Evolutionary conservation across 2,113 vertebrate species (phyloP), one percentile per base, ranked within the genome.

Genomic region (Neolamprologus caudopunctatus): DNA sequence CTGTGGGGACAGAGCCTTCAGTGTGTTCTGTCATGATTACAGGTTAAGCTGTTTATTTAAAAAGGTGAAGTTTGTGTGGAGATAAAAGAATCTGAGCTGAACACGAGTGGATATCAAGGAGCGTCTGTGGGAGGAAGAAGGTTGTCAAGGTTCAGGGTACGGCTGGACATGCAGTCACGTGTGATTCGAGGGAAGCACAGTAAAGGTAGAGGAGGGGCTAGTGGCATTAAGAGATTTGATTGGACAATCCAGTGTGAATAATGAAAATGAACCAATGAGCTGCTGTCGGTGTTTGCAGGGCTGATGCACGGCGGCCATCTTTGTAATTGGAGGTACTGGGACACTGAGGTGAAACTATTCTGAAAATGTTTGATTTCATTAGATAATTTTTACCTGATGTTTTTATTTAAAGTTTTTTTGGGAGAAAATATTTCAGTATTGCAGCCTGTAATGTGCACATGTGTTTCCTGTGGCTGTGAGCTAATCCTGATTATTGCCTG

Each of bases 51-150:
- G 58, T 63, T 63, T 63, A 11, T 33, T 19, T 33, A 33, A 1
- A 63, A 7, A 63, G 28, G 28, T 19, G 57, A 61, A 10, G 28
- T 63, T 63, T 33, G 28, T 33, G 9, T 63, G 58, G 28, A 19
- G 58, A 19, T 17, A 31, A 17, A 31, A 58, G 26, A 58, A 31
- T 31, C 14, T 61, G 57, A 58, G 57, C 57, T 61, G 2, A 63
- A 33, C 58, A 7, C 0, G 58, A 33, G 0, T 19, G 28, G 9
- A 1, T 33, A 11, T 63, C 5, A 7, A 33, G 16, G 16, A 19
- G 28, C 9, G 2, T 61, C 28, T 7, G 57, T 6, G 31, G 0
- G 57, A 63, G 58, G 16, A 63, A 19, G 28, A 33, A 7, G 58
- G 24, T 24, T 24, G 24, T 24, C 21, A 24, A 24, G 21, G 24